A percentile compares a stretch with the other conserved stretches of the same genome.
Conservation (phyloP, 2,888 invertebrate genomes). For the Fabriciana adippe region DNA sequence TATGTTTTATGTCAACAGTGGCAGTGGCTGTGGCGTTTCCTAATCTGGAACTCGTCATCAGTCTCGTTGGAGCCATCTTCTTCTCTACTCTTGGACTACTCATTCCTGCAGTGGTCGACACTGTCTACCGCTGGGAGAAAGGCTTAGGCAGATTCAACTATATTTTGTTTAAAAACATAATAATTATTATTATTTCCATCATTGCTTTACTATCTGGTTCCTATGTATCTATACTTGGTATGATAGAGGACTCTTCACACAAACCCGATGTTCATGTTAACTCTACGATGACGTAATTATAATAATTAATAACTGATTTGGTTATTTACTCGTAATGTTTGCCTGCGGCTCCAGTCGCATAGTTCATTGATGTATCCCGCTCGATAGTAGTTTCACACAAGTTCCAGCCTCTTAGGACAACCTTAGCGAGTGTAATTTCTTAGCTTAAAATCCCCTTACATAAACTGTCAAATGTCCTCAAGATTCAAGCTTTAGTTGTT, state of each 20-base stretch:
- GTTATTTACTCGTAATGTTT: too few relatives aligned
- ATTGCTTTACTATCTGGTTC: slow-evolving; percentile 67
- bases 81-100: slow-evolving; percentile 88
- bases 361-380: too few relatives aligned
- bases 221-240: slow-evolving; percentile 63
- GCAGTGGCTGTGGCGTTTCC: slow-evolving; percentile 90
- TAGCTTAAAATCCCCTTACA: too few relatives aligned
- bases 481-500: too few relatives aligned
- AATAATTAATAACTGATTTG: not conserved
- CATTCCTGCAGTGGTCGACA: slow-evolving; percentile 88
- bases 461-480: too few relatives aligned
- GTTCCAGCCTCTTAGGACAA: too few relatives aligned
- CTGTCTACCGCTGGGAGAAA: slow-evolving; percentile 86
- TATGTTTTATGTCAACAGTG: slow-evolving; percentile 70
- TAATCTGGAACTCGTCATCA: slow-evolving; percentile 92
- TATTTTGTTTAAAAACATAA: slow-evolving; percentile 85
- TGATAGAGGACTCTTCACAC: slow-evolving; percentile 60
- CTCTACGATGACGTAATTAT: slow-evolving; percentile 23
- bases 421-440: too few relatives aligned
- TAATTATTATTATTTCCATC: slow-evolving; percentile 62
- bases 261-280: slow-evolving; percentile 15
- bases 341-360: too few relatives aligned
- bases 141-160: slow-evolving; percentile 85
- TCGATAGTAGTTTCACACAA: too few relatives aligned
- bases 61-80: slow-evolving; percentile 91